phyloP scores from a whole-genome alignment of 2,797 vertebrate species.

The Pseudocheirus occidentalis region DNA sequence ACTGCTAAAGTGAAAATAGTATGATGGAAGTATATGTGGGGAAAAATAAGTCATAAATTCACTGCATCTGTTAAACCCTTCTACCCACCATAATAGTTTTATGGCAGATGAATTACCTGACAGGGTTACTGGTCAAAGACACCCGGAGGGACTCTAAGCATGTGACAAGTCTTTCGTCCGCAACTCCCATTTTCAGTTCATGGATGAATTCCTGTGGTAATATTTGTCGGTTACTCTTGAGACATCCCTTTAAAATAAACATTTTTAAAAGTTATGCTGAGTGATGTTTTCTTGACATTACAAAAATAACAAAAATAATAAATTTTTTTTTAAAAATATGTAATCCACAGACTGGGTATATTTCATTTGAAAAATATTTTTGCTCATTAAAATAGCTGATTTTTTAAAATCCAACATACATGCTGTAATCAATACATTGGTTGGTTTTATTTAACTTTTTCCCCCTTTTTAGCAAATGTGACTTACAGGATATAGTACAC shows the following conservation, averaged over 20 bases:
- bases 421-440: background rate
- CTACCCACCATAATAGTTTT: slow-evolving; percentile 51
- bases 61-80: slow-evolving; percentile 60
- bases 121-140: slow-evolving; percentile 97
- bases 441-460: background rate
- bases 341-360: background rate
- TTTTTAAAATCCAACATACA: slow-evolving; percentile 39
- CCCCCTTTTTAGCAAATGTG: background rate
- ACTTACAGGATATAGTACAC: fast-evolving
- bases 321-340: background rate
- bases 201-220: slow-evolving; percentile 95
- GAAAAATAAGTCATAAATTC: slow-evolving; percentile 48
- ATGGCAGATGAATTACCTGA: slow-evolving; percentile 89
- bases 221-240: slow-evolving; percentile 92
- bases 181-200: slow-evolving; percentile 92
- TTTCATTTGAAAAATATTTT: background rate
- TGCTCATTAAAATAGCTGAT: slow-evolving; percentile 11
- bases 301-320: background rate
- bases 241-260: slow-evolving; percentile 88
- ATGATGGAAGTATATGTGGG: background rate
- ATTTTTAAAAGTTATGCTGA: slow-evolving; percentile 2
- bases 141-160: slow-evolving; percentile 96
- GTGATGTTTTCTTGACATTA: slow-evolving; percentile 45
- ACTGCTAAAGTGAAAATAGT: slow-evolving; percentile 7
- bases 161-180: slow-evolving; percentile 93